phyloP scores from a whole-genome alignment of 2,888 invertebrate genomes.

The Labia minor region DNA sequence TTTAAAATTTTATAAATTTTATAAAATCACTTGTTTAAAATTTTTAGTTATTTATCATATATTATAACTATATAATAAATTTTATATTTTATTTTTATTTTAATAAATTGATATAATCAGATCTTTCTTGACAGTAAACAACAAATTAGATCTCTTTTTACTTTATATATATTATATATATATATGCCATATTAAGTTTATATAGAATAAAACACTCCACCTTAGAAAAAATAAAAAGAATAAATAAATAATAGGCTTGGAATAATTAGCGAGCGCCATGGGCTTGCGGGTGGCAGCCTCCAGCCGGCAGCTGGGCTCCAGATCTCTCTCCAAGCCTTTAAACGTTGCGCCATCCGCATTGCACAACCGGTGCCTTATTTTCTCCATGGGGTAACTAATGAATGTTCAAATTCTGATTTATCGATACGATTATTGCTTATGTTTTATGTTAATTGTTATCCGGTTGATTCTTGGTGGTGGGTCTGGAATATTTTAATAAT shows the following conservation, averaged over 20 bases:
- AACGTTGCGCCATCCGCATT: neutral
- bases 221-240: neutral
- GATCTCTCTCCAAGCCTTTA: neutral
- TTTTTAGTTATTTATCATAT: too few species aligned
- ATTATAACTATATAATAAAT: neutral
- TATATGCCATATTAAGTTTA: too few species aligned
- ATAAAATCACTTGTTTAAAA: neutral
- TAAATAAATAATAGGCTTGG: constrained; percentile 1
- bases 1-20: neutral
- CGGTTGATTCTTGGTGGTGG: too few species aligned
- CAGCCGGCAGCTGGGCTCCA: neutral
- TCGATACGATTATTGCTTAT: neutral
- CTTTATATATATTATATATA: too few species aligned
- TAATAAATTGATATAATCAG: neutral
- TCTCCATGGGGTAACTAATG: neutral
- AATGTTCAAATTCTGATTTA: neutral
- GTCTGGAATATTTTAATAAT: too few species aligned
- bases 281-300: neutral
- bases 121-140: constrained; percentile 1
- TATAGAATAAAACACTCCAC: neutral
- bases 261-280: constrained; percentile 7
- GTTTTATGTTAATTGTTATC: neutral
- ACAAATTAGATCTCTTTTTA: neutral
- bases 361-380: neutral
- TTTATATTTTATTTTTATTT: neutral